Evolutionary conservation across 2,797 vertebrate species (phyloP).

Genomic region (Tokudaia muenninki): DNA sequence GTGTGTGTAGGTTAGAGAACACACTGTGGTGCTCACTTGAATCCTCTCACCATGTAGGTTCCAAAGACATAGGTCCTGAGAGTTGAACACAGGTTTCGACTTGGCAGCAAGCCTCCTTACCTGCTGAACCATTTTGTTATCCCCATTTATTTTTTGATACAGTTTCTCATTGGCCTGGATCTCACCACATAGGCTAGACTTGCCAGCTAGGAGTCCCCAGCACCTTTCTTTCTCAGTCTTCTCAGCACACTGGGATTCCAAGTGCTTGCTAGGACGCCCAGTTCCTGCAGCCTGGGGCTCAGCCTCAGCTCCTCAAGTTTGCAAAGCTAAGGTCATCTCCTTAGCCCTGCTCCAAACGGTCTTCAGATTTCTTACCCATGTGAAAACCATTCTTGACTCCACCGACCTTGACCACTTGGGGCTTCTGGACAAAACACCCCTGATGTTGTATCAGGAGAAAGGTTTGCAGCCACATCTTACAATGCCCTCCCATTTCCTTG

Average conservation of each 20-base stretch:
- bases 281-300: background rate
- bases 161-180: background rate
- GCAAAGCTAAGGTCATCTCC: background rate
- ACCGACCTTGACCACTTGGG: fast-evolving
- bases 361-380: background rate
- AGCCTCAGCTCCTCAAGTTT: background rate
- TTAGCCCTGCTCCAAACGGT: background rate
- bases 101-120: background rate
- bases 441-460: background rate
- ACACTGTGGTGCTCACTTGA: background rate
- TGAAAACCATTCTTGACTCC: background rate
- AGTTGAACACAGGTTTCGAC: background rate
- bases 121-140: background rate
- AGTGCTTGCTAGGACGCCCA: background rate
- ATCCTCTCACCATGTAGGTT: background rate
- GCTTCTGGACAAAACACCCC: background rate
- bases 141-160: background rate
- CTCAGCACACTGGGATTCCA: background rate
- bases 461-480: background rate
- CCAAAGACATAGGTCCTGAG: background rate
- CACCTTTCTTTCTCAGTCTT: background rate
- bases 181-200: background rate
- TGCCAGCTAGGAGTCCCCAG: background rate
- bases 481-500: fast-evolving
- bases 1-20: background rate